These are phyloP conservation scores for Alviniconcha strummeri DNA, from an alignment of 2,888 invertebrate species.

Conservation along the genomic window DNA sequence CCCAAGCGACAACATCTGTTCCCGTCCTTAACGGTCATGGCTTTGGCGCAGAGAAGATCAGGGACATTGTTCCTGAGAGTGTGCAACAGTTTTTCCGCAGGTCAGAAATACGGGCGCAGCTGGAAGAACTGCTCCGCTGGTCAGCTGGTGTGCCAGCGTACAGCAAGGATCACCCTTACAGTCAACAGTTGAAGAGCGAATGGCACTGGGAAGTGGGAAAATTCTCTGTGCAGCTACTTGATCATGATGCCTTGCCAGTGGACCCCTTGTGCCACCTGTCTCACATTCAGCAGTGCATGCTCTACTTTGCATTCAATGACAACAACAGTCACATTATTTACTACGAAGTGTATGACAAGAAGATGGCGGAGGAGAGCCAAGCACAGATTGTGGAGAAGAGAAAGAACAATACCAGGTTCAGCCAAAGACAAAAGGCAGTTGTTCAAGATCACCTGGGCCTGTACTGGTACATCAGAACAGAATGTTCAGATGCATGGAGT, in stretches of 20 bases:
- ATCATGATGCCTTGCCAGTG: background rate
- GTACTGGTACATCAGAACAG: slow-evolving; percentile 56
- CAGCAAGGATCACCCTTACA: background rate
- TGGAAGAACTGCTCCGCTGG: background rate
- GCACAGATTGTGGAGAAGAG: background rate
- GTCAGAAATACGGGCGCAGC: background rate
- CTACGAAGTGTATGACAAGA: slow-evolving; percentile 55
- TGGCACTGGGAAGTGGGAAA: slow-evolving; percentile 12
- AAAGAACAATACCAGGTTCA: background rate
- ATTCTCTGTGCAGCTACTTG: background rate
- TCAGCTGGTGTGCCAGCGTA: background rate
- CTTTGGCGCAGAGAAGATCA: background rate
- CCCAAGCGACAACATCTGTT: background rate
- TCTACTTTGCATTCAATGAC: slow-evolving; percentile 61
- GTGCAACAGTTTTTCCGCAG: background rate
- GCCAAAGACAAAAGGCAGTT: background rate
- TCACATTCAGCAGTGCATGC: slow-evolving; percentile 56
- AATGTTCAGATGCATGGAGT: background rate
- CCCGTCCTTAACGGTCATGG: too few species aligned
- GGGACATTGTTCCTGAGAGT: background rate
- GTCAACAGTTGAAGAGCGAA: background rate
- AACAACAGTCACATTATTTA: slow-evolving; percentile 63
- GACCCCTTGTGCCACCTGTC: slow-evolving; percentile 45
- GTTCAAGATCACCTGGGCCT: slow-evolving; percentile 31
- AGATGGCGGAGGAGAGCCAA: slow-evolving; percentile 20